Evolutionary conservation across 2,888 invertebrate species (phyloP), one percentile per base, ranked within the genome.

Genomic region (Dryomyza anilis): DNA sequence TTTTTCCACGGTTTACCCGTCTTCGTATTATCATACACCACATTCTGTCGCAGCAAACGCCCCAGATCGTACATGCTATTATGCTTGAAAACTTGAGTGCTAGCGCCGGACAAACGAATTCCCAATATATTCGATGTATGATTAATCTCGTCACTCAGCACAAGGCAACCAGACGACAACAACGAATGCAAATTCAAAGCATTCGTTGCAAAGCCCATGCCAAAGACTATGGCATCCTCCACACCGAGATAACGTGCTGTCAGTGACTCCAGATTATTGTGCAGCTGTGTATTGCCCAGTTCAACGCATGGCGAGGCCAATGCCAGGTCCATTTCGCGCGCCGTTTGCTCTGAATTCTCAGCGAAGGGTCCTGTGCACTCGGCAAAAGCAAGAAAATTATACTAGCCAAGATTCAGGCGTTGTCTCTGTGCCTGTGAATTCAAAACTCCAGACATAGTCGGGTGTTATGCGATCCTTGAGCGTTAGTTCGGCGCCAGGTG

Each of bases 51-150:
- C n/a, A n/a, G n/a, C n/a, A n/a, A n/a, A n/a, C n/a, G n/a, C n/a
- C 91, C 98, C 72, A 96, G 86, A 84, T 95, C 89, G 30, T 85
- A 85, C 84, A 96, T 84, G 87, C 89, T 86, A 82, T 95, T 95
- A 85, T 95, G 95, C 58, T 88, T 87, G 85, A 97, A 98, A 68
- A 97, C 94, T 81, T 89, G 89, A 65, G 93, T 93, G 36, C 89
- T 86, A 64, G 94, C 96, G 48, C 88, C 92, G 30, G 97, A 94
- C 67, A 98, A 85, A 66, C 95, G 88, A 76, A 97, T 87, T 1
- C 99, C 98, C 62, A 98, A 87, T 78, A 98, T 96, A 33, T 99
- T 88, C 23, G 97, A 97, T 0, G 98, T 96, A 84, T 99, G 99
- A 86, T 99, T 99, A 82, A 94, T 93, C 82, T 95, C 95, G 85